phyloP scores from a whole-genome alignment of 2,797 vertebrate genomes.

The Yasuhikotakia modesta region DNA sequence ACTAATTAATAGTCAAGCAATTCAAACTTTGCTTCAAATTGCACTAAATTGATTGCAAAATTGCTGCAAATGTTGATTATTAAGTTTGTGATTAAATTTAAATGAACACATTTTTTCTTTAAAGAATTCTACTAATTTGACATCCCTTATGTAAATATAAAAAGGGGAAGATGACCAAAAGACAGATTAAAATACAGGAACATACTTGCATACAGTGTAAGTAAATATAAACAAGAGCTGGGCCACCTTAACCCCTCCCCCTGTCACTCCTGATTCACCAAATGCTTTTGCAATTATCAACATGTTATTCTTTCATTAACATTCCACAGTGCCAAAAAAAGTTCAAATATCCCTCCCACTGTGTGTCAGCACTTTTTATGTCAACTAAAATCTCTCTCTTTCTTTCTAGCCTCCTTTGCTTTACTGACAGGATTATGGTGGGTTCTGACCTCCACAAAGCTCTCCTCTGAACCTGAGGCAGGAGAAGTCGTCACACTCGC shows the following conservation, averaged over 20 bases:
- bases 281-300: conserved; percentile 51
- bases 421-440: not conserved
- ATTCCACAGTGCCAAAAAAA: conserved; percentile 32
- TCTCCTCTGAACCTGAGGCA: conserved; percentile 87
- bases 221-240: conserved; percentile 13
- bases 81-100: no score
- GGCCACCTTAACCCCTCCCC: not conserved
- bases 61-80: no score
- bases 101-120: no score
- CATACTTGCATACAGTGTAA: conserved; percentile 3
- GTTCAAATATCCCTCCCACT: conserved; percentile 42
- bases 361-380: conserved; percentile 11
- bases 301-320: conserved; percentile 63
- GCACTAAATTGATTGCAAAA: no score
- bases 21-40: no score
- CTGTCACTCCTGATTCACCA: not conserved
- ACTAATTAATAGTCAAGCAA: no score
- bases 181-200: not conserved
- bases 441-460: conserved; percentile 88
- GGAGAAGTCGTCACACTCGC: conserved; percentile 94
- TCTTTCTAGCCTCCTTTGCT: not conserved
- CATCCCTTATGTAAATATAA: not conserved
- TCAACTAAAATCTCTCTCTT: not conserved
- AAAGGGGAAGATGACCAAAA: not conserved
- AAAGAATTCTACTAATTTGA: not conserved